A percentile compares a stretch with the other conserved stretches of the same genome.
These are phyloP conservation scores for Rhinoptilus africanus DNA, from an alignment of 2,113 vertebrate species.

Conservation along the genomic window DNA sequence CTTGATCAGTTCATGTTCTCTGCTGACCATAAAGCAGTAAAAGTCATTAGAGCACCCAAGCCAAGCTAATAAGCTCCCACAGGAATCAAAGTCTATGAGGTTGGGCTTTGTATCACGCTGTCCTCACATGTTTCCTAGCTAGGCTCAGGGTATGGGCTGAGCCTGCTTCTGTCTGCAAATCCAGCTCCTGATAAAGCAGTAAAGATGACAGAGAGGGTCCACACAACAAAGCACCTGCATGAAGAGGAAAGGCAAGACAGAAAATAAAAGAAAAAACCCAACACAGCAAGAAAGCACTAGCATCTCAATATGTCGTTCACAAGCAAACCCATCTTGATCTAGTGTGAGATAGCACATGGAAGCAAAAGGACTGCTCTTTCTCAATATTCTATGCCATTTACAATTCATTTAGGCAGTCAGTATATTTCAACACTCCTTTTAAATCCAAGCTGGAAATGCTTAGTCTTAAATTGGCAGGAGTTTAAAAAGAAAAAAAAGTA, in stretches of 20 bases:
- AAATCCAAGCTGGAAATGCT: background rate
- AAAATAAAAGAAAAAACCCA: background rate
- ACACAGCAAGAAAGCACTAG: background rate
- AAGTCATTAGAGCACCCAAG: background rate
- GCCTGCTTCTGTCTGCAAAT: background rate
- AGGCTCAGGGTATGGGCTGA: background rate
- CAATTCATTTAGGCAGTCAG: background rate
- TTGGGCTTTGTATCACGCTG: background rate
- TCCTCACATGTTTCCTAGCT: background rate
- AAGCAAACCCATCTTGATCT: background rate
- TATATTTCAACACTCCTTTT: slow-evolving; percentile 21
- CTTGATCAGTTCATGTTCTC: background rate
- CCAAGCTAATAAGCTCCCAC: background rate
- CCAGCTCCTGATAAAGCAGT: background rate
- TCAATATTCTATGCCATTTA: background rate
- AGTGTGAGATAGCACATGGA: background rate
- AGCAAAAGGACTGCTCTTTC: background rate
- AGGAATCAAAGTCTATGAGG: background rate
- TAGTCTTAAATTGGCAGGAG: background rate
- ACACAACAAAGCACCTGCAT: background rate
- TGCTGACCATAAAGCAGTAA: background rate
- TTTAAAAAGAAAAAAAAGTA: background rate
- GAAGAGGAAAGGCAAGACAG: background rate
- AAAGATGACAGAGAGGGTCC: background rate
- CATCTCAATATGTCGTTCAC: background rate